Base-by-base conservation (phyloP, 2,888 invertebrate species). In the Cataglyphis altisquamis region DNA sequence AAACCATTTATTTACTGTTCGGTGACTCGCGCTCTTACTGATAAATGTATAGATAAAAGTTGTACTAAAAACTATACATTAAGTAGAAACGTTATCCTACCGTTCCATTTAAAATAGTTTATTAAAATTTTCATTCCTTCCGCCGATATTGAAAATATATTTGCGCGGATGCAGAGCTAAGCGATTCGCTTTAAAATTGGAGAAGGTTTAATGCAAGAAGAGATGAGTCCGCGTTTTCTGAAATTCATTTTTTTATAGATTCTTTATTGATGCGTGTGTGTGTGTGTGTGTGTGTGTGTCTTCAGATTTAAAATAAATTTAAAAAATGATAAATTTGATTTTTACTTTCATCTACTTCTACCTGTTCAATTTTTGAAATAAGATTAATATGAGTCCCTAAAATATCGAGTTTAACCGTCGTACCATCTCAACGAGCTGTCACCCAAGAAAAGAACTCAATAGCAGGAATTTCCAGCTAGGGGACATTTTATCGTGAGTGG, bases 401-500 rank as follows among this genome's bases (percentile, higher is more conserved):
- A 32, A 66, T 36, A 36, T 66, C 41, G 41, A 62, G 36, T 45
- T 68, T 66, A 78, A 83, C 67, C 78, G 83, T 62, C 62, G 32
- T n/a, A 21, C 15, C 66, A 21, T 15, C 32, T 60, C 15, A 67
- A 68, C 67, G 39, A 77, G 77, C 57, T 67, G 45, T 48, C 66
- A 21, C 12, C 78, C 29, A 62, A 32, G 21, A n/a, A 52, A 62
- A 57, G 55, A 48, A 68, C 39, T 39, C 64, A 25, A 21, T 32
- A 10, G 67, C 73, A 72, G 64, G 64, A 67, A 78, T 73, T 78
- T 48, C 52, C 63, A 78, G 41, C 10, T 36, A 21, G 21, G 82
- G 41, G 18, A 36, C 70, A 67, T 88, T 91, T 92, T 88, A 89
- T 90, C 89, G 85, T 84, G 45, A 66, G 36, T 39, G 73, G 62